phyloP scores from a whole-genome alignment of 2,888 invertebrate genomes.

The Stenodera caucasica region DNA sequence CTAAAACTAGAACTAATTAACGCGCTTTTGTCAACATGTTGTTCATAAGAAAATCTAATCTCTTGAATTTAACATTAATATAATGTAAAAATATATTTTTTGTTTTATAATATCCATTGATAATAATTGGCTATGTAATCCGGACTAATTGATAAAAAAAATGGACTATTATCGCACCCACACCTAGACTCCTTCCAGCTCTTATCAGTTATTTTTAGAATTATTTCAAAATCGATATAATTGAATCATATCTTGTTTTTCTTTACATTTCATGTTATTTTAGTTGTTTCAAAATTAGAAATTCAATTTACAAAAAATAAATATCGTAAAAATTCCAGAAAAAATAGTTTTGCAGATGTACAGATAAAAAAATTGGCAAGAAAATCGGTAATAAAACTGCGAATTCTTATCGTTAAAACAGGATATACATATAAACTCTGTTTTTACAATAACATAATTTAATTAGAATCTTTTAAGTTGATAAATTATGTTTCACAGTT shows the following conservation, averaged over 20 bases:
- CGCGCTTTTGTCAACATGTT: too few relatives aligned
- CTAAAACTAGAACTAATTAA: too few relatives aligned
- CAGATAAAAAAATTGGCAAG: too few relatives aligned
- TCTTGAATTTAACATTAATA: too few relatives aligned
- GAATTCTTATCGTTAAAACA: too few relatives aligned
- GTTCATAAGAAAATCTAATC: too few relatives aligned
- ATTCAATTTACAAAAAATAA: not conserved
- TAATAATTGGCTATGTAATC: not conserved
- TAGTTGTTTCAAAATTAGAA: not conserved
- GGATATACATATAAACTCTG: too few relatives aligned
- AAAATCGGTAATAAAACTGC: too few relatives aligned
- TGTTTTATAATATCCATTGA: not conserved
- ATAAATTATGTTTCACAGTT: too few relatives aligned
- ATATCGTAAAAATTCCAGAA: not conserved
- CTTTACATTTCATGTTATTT: not conserved
- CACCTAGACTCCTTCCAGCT: not conserved
- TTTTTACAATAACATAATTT: too few relatives aligned
- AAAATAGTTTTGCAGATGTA: not conserved
- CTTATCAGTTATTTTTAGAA: conserved; percentile 5
- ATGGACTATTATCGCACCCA: not conserved
- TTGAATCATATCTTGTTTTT: not conserved
- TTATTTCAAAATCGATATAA: not conserved
- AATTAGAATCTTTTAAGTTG: too few relatives aligned
- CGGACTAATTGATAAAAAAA: not conserved
- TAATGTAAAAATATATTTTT: too few relatives aligned